Base-by-base conservation (phyloP, 2,888 invertebrate genomes). In the Hirtodrosophila histrioides region DNA sequence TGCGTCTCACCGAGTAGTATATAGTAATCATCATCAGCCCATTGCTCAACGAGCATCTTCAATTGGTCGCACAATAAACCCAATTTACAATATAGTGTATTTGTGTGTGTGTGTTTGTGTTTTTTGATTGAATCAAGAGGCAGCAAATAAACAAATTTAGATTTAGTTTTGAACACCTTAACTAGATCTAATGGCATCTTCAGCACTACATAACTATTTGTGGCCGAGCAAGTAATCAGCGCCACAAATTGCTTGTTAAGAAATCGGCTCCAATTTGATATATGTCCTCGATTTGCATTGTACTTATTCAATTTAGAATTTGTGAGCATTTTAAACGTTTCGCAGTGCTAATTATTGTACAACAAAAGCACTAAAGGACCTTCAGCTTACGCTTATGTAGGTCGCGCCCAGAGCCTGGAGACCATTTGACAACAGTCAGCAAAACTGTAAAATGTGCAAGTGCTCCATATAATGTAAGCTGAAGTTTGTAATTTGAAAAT, bases 61-160 rank as follows among this genome's bases (percentile, higher is more conserved):
- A 85, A 85, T 85, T 85, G 86, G 45, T 46, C 69, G 65, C 74
- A 76, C 72, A 85, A 85, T 85, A 71, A 80, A 71, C 62, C 65
- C 69, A 85, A 85, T 85, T 85, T 78, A 67, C 62, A 62, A 77
- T 51, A 45, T 51, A 58, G 48, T 39, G 54, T 31, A 53, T 50
- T 63, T 33, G 23, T 57, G 53, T 39, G 36, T 29, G 54, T 43
- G 48, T 69, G 48, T 55, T 33, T 53, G n/a, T 54, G 36, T 40
- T 27, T 43, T 61, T 77, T 86, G 75, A 86, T 78, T 88, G 74
- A 84, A 86, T 88, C 88, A 79, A 85, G 83, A 62, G 70, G 6
- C 45, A 43, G 46, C 58, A 70, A 80, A 78, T 83, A 73, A 77
- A 79, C 66, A 60, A 68, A 73, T 78, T 80, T 67, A 75, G 78